A percentile compares a stretch with the other conserved stretches of the same genome.
Conservation (phyloP, 2,797 vertebrate species). For the Thaleichthys pacificus region DNA sequence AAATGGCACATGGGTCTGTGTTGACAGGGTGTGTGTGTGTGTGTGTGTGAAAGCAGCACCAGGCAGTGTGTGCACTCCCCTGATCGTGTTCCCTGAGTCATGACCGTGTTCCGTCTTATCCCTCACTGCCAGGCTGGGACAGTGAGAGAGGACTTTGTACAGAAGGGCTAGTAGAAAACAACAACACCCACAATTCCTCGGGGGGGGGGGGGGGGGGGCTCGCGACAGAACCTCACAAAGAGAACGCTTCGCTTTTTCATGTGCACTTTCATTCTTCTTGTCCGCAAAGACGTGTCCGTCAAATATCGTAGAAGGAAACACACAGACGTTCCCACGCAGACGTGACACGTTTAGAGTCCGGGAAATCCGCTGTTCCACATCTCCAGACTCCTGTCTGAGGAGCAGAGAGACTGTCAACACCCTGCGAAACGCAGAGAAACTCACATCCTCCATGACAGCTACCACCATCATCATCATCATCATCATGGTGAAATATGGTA, state of each 20-base stretch:
- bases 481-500: not conserved
- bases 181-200: not conserved
- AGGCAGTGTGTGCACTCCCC: not conserved
- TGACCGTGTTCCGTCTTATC: too few relatives aligned
- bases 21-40: not conserved
- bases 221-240: not conserved
- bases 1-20: not conserved
- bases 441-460: not conserved
- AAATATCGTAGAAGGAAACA: not conserved
- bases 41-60: not conserved
- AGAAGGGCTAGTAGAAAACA: not conserved
- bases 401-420: not conserved
- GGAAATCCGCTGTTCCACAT: not conserved
- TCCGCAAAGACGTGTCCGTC: conserved; percentile 2
- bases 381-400: not conserved
- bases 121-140: too few relatives aligned
- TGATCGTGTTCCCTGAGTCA: not conserved
- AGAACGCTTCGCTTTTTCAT: not conserved
- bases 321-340: not conserved
- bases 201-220: too few relatives aligned
- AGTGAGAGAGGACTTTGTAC: not conserved
- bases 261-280: not conserved
- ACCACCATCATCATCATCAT: not conserved
- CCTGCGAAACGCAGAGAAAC: not conserved
- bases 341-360: not conserved